These are phyloP conservation scores for Laspeyria flexula DNA, from an alignment of 2,888 invertebrate species.

Conservation along the genomic window DNA sequence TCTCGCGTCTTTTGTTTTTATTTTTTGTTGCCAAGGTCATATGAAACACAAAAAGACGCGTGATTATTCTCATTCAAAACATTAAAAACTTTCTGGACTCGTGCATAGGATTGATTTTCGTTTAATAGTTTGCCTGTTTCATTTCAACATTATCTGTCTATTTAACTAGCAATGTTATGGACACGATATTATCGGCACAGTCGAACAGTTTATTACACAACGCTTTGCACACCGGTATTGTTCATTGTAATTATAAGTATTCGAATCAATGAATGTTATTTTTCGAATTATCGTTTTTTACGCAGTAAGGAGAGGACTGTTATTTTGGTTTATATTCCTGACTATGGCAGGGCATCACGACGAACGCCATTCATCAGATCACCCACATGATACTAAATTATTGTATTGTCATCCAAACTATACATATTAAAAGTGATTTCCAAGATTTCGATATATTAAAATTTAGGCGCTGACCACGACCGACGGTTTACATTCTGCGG, in stretches of 20 bases:
- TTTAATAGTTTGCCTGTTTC: neutral
- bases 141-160: neutral
- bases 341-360: no score
- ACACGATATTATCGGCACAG: neutral
- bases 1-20: conserved; percentile 15
- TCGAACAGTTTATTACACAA: neutral
- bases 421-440: no score
- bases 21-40: conserved; percentile 14
- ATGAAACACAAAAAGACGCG: neutral
- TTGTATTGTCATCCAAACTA: no score
- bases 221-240: neutral
- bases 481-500: no score
- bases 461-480: no score
- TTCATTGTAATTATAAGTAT: neutral
- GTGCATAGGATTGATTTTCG: neutral
- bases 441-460: no score
- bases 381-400: no score
- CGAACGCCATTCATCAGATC: no score
- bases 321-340: no score
- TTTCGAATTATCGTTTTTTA: neutral
- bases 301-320: no score
- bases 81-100: neutral
- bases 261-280: neutral
- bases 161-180: neutral
- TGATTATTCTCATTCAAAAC: neutral